Conservation (phyloP, 2,888 invertebrate genomes). For the Anticlea derivata region DNA sequence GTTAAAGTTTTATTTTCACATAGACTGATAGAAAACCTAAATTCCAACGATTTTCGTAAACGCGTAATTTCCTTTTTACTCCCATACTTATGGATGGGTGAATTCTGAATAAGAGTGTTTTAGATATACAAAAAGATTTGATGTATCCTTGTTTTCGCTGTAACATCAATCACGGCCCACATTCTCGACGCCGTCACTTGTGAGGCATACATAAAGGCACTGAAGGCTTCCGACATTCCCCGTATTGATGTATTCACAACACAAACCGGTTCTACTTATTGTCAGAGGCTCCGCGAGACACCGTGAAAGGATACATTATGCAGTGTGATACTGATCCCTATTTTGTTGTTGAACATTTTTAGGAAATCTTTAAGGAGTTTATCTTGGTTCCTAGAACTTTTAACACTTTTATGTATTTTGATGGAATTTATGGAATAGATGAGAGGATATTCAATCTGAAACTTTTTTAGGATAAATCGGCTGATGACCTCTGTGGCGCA, state of each 20-base stretch:
- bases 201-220: conserved; percentile 67
- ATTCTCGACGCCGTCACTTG: conserved; percentile 63
- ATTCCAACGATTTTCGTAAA: background rate
- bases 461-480: too few species aligned
- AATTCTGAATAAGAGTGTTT: conserved; percentile 46
- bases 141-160: conserved; percentile 60
- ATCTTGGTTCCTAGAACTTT: too few species aligned
- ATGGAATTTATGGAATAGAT: background rate
- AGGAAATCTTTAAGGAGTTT: conserved; percentile 23
- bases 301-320: conserved; percentile 42
- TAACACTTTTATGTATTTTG: conserved; percentile 5
- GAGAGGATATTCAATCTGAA: too few species aligned
- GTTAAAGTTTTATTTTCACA: too few species aligned
- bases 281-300: conserved; percentile 51
- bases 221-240: conserved; percentile 62
- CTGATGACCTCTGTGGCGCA: too few species aligned
- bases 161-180: conserved; percentile 69
- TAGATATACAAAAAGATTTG: conserved; percentile 59
- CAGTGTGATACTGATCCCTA: conserved; percentile 31
- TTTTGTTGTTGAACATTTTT: conserved; percentile 26
- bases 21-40: too few species aligned
- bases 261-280: conserved; percentile 60
- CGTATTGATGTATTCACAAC: conserved; percentile 69
- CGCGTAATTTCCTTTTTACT: background rate
- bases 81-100: conserved; percentile 36